phyloP scores from a whole-genome alignment of 2,888 invertebrate genomes.

The Lamproptera curius region DNA sequence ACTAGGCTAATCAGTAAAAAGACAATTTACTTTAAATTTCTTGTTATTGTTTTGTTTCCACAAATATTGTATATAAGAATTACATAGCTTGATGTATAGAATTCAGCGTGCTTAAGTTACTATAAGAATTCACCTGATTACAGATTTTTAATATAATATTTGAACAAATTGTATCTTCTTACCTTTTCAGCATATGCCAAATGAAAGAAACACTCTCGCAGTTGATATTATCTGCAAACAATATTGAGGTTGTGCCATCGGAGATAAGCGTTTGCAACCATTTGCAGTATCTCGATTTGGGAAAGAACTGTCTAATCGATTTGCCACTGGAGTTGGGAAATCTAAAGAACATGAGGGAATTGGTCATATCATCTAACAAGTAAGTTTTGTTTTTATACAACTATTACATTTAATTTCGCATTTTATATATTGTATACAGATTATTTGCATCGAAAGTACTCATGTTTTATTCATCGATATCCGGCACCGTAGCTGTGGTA shows the following conservation, averaged over 20 bases:
- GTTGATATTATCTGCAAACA: constrained; percentile 85
- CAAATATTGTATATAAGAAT: too few species aligned
- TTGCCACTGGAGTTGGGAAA: constrained; percentile 81
- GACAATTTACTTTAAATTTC: too few species aligned
- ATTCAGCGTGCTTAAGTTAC: background rate
- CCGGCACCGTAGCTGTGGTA: too few species aligned
- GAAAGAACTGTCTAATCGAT: constrained; percentile 83
- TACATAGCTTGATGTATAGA: background rate
- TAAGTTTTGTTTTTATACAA: too few species aligned
- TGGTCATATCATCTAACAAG: constrained; percentile 90
- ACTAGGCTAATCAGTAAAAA: too few species aligned
- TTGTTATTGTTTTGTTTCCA: too few species aligned
- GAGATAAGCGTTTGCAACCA: constrained; percentile 80
- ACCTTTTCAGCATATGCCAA: constrained; percentile 26
- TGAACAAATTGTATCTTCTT: background rate
- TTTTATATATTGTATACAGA: too few species aligned
- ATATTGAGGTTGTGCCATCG: constrained; percentile 79
- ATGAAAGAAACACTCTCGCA: constrained; percentile 78
- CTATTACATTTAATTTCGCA: too few species aligned
- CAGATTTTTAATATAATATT: background rate
- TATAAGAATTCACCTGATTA: background rate
- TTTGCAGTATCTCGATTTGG: constrained; percentile 85
- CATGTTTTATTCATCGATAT: too few species aligned
- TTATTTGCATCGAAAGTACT: too few species aligned
- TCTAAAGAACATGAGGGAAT: constrained; percentile 84